Conservation (phyloP, 37 sponge, comb jelly and placozoan genomes). For the Diacarnus erythraeanus region DNA sequence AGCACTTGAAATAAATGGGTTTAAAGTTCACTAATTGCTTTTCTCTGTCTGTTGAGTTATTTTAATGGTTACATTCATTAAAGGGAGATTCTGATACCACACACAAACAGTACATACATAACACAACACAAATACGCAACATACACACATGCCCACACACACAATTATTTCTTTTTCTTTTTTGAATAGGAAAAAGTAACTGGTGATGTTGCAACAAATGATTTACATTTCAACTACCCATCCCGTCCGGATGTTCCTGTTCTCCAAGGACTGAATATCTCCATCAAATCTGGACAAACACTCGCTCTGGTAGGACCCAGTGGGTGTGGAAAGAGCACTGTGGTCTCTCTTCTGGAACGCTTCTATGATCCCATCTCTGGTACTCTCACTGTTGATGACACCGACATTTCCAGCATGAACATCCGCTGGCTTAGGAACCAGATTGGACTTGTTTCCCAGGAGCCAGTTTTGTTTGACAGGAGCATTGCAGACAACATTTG, state of each 20-base stretch:
- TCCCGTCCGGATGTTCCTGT: conserved; percentile 72
- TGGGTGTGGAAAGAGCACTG: conserved; percentile 98
- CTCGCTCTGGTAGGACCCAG: conserved; percentile 95
- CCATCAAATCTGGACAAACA: conserved; percentile 80
- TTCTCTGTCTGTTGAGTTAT: neutral
- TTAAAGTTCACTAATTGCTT: neutral
- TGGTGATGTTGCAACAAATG: conserved; percentile 46
- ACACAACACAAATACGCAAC: too few species aligned
- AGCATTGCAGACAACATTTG: conserved; percentile 91
- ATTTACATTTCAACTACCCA: conserved; percentile 82
- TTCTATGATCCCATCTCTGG: conserved; percentile 84
- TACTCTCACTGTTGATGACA: conserved; percentile 44
- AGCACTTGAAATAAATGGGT: too few species aligned
- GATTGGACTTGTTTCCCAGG: conserved; percentile 89
- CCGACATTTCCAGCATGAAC: conserved; percentile 64
- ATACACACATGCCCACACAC: too few species aligned
- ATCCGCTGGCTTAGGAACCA: conserved; percentile 76
- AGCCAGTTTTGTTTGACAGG: conserved; percentile 82
- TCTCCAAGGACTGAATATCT: conserved; percentile 57
- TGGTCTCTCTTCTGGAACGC: conserved; percentile 86
- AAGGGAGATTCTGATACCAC: too few species aligned
- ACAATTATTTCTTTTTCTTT: neutral
- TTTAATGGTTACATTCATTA: neutral
- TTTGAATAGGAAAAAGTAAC: conserved; percentile 44
- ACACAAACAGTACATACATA: too few species aligned